A percentile compares a stretch with the other conserved stretches of the same genome.
Conservation (phyloP, 2,113 vertebrate species). For the Zeus faber region DNA sequence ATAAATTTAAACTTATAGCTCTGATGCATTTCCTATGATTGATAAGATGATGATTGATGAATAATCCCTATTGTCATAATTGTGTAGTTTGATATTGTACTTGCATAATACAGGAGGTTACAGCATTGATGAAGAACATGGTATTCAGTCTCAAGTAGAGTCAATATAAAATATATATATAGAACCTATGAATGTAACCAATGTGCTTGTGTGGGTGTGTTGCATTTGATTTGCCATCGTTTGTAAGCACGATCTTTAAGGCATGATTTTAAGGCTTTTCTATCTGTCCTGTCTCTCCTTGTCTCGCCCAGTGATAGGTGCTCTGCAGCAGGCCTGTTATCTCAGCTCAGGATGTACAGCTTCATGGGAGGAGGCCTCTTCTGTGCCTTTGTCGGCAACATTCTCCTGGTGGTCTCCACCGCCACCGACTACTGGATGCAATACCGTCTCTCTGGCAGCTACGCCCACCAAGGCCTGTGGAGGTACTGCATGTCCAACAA, state of each 20-base stretch:
- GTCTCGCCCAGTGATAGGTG: constrained; percentile 34
- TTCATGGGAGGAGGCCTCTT: constrained; percentile 86
- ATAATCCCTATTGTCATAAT: too few species aligned
- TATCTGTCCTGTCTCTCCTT: not conserved
- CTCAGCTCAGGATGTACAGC: constrained; percentile 80
- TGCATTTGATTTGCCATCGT: too few species aligned
- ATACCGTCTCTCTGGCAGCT: constrained; percentile 80
- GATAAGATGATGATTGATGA: too few species aligned
- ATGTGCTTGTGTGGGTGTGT: not conserved
- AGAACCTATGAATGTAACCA: too few species aligned
- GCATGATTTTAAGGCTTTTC: not conserved
- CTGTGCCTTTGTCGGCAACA: constrained; percentile 83
- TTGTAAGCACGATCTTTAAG: not conserved
- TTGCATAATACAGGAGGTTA: too few species aligned
- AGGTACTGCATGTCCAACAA: constrained; percentile 81
- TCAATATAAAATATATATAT: too few species aligned
- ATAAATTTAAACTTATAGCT: too few species aligned
- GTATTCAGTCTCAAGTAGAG: too few species aligned
- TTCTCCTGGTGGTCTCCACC: constrained; percentile 81
- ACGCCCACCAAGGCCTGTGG: constrained; percentile 86
- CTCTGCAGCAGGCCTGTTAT: constrained; percentile 31
- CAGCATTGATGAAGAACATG: too few species aligned
- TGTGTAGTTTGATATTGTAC: too few species aligned
- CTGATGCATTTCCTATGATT: too few species aligned
- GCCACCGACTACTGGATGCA: constrained; percentile 88